phyloP scores from a whole-genome alignment of 1,140 invertebrate species.

The Diorhabda sublineata region DNA sequence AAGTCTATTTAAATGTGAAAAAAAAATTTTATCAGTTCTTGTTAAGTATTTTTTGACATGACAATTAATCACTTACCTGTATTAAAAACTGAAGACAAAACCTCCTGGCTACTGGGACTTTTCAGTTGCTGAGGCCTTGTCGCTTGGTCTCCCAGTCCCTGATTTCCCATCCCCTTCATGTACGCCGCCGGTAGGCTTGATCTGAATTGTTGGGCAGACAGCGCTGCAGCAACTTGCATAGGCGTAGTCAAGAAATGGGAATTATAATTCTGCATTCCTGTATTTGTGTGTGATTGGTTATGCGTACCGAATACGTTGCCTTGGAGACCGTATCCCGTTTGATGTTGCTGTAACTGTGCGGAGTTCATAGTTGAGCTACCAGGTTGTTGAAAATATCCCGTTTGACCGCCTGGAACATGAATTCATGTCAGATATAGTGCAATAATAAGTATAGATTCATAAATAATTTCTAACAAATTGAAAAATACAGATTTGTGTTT shows the following conservation, averaged over 20 bases:
- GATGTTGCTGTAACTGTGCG: slow-evolving; percentile 42
- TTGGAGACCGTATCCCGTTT: slow-evolving; percentile 43
- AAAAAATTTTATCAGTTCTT: too few species aligned
- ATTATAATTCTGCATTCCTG: slow-evolving; percentile 39
- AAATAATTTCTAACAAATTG: neutral
- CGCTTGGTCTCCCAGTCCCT: slow-evolving; percentile 31
- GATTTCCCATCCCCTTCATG: slow-evolving; percentile 37
- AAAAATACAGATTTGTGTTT: neutral
- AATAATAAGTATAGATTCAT: neutral
- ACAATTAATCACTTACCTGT: slow-evolving; percentile 34
- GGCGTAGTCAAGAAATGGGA: slow-evolving; percentile 32
- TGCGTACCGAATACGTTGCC: slow-evolving; percentile 43
- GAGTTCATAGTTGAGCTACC: slow-evolving; percentile 40
- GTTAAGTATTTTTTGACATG: too few species aligned
- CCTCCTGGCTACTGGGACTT: slow-evolving; percentile 44
- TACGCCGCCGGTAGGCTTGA: slow-evolving; percentile 34
- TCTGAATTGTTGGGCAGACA: slow-evolving; percentile 34
- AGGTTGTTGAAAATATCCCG: slow-evolving; percentile 45
- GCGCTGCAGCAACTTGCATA: slow-evolving; percentile 38
- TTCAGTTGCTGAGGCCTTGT: slow-evolving; percentile 43
- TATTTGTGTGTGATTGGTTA: slow-evolving; percentile 42
- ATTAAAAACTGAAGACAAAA: slow-evolving; percentile 45
- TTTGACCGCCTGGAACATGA: slow-evolving; percentile 38
- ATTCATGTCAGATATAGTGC: neutral
- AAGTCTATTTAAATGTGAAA: too few species aligned